phyloP scores from a whole-genome alignment of 2,888 invertebrate species.

The Allophyes oxyacanthae region DNA sequence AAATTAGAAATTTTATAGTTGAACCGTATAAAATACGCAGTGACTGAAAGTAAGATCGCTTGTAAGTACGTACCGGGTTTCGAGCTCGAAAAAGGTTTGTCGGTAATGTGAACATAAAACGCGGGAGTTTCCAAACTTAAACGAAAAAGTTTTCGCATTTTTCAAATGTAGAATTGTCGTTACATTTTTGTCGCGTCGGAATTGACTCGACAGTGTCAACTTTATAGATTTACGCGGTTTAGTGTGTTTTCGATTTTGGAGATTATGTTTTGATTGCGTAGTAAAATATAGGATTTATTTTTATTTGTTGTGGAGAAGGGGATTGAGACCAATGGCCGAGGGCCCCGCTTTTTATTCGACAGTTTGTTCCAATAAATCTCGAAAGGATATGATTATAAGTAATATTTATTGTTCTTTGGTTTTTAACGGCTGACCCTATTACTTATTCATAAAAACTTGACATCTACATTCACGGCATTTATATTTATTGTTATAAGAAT shows the following conservation, averaged over 20 bases:
- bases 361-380: conserved; percentile 52
- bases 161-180: conserved; percentile 74
- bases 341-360: conserved; percentile 36
- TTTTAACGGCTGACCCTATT: conserved; percentile 14
- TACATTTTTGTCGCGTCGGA: conserved; percentile 61
- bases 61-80: conserved; percentile 60
- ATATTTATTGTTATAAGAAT: no score
- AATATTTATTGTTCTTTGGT: conserved; percentile 41
- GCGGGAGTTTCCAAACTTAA: conserved; percentile 70
- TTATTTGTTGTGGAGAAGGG: conserved; percentile 54
- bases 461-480: neutral
- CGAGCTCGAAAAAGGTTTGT: conserved; percentile 72
- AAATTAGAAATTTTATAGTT: conserved; percentile 73
- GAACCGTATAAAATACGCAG: conserved; percentile 57
- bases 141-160: conserved; percentile 78
- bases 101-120: conserved; percentile 77
- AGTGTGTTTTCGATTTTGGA: conserved; percentile 58
- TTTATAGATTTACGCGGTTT: conserved; percentile 55
- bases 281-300: conserved; percentile 58
- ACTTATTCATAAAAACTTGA: conserved; percentile 2
- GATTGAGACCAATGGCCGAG: conserved; percentile 38
- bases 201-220: conserved; percentile 53
- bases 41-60: conserved; percentile 53
- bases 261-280: conserved; percentile 62
- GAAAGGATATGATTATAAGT: conserved; percentile 49